Percentiles rank a stretch among this genome's conserved stretches.
Conservation (phyloP, 2,113 vertebrate species). For the Hydropotes inermis region DNA sequence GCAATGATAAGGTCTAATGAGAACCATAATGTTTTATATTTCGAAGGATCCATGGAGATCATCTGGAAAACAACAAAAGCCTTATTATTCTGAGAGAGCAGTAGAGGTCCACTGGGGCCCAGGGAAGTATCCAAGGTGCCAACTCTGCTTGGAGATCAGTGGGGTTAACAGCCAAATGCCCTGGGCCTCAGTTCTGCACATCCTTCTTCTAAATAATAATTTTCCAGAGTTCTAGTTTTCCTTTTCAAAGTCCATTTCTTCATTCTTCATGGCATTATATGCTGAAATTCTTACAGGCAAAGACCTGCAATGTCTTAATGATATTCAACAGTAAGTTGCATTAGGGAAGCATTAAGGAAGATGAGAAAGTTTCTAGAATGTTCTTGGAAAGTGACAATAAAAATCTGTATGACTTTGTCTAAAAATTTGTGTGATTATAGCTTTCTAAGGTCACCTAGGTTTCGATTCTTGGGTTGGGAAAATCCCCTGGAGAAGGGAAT, state of each 20-base stretch:
- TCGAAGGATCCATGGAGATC: neutral
- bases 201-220: neutral
- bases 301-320: neutral
- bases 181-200: neutral
- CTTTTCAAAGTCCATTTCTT: neutral
- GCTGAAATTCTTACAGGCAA: neutral
- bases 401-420: neutral
- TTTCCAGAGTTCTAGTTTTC: neutral
- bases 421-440: neutral
- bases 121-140: neutral
- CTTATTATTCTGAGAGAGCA: neutral
- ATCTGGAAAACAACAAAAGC: neutral
- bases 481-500: neutral
- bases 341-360: neutral
- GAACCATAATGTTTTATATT: neutral
- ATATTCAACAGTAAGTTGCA: neutral
- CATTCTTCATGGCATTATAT: neutral
- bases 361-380: neutral
- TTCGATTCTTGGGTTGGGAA: neutral
- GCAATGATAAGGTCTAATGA: neutral
- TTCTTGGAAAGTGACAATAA: neutral
- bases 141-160: neutral
- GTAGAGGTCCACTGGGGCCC: too few species aligned
- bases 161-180: neutral
- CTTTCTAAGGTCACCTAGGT: neutral